A percentile compares a stretch with the other conserved stretches of the same genome.
Conservation (phyloP, 2,113 vertebrate genomes). For the Ageneiosus marmoratus region DNA sequence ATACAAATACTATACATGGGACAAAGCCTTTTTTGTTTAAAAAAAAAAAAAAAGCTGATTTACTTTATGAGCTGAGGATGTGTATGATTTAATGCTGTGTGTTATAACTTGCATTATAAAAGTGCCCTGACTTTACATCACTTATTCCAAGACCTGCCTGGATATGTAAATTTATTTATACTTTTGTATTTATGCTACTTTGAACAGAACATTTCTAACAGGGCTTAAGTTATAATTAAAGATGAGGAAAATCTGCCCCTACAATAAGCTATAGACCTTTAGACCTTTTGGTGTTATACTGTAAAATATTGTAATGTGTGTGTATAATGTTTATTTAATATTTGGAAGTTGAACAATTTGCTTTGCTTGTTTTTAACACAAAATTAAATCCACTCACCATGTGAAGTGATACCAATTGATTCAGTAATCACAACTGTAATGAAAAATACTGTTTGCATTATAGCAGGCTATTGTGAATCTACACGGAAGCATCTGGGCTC, state of each 20-base stretch:
- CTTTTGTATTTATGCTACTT: too few relatives aligned
- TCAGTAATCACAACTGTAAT: neutral
- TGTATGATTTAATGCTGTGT: neutral
- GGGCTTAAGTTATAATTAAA: neutral
- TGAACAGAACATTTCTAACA: neutral
- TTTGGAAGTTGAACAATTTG: neutral
- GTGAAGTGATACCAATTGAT: neutral
- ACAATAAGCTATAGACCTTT: too few relatives aligned
- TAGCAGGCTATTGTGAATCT: neutral
- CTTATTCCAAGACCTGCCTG: neutral
- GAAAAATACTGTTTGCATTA: neutral
- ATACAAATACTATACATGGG: neutral
- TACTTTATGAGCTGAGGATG: neutral
- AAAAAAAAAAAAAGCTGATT: neutral
- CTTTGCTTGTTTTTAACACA: neutral
- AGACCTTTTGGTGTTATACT: neutral
- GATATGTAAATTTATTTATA: neutral
- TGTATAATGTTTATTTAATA: neutral
- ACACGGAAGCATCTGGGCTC: neutral
- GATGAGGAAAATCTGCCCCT: too few relatives aligned
- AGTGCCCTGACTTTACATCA: neutral
- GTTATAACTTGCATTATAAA: neutral
- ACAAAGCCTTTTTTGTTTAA: neutral
- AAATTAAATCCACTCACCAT: neutral
- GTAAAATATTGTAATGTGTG: neutral